Evolutionary conservation across 2,797 vertebrate species (phyloP), one percentile per base, ranked within the genome.

Genomic region (Sebastes steindachneri): DNA sequence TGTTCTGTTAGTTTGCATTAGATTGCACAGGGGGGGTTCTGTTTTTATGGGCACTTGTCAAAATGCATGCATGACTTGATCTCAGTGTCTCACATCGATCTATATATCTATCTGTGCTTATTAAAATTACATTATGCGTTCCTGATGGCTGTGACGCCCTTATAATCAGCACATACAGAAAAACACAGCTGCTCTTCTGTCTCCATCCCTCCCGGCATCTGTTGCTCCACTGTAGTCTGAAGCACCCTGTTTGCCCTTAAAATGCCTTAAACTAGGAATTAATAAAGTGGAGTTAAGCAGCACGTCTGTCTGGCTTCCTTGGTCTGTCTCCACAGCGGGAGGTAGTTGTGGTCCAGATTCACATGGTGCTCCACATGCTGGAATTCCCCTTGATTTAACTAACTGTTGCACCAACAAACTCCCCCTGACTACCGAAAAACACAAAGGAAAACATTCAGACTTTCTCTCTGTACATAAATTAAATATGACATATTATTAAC

Each of bases 361-460:
- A 89, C 84, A 83, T 86, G 73, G 59, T 59, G 67, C 75, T 75
- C 67, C 82, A 51, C 75, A 83, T 73, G 81, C 68, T 91, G 90
- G 92, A 93, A 94, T 84, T 90, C 88, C 91, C 90, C 90, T 83
- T 57, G 45, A 73, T 86, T 83, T 86, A 79, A 80, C 78, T 55
- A 79, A 83, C 68, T 57, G 78, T 80, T 88, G 71, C 79, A 71
- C 60, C 75, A 65, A 81, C 78, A 81, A 77, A 78, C 71, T 66
- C 70, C 65, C 73, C 80, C 75, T 51, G 29, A 62, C 63, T 45
- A 73, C 77, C 15, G 26, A 80, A 77, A 81, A 68, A 63, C 67
- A 69, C 29, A 62, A 68, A 35, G 57, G 12, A 69, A 66, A 66
- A 28, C 33, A 67, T 37, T 69, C 35, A 60, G 60, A 70, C 37